Conservation (phyloP, 1,140 invertebrate genomes). For the Drosophila biarmipes region DNA sequence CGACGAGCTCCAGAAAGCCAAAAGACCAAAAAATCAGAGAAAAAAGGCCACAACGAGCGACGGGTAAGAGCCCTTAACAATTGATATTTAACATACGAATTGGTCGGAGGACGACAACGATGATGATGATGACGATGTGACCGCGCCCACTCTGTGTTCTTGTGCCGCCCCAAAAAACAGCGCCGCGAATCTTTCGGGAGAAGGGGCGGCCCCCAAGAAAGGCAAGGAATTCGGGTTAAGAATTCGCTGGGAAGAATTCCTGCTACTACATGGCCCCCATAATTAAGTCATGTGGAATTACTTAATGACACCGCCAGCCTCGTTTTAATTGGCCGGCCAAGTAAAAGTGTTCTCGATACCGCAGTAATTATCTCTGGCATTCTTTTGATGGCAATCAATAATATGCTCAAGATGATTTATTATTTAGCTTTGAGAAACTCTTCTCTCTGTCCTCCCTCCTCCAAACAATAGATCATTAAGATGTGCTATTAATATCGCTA, state of each 20-base stretch:
- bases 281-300: slow-evolving; percentile 5
- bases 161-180: slow-evolving; percentile 15
- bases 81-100: slow-evolving; percentile 55
- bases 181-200: neutral
- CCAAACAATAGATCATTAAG: no score
- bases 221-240: neutral
- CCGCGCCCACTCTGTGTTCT: slow-evolving; percentile 18
- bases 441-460: no score
- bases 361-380: neutral
- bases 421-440: neutral
- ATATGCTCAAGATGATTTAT: neutral
- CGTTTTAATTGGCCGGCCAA: neutral
- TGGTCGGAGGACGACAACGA: slow-evolving; percentile 21
- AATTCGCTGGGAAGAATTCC: neutral
- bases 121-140: slow-evolving; percentile 16
- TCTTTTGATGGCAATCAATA: neutral
- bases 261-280: neutral
- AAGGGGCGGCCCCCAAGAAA: neutral
- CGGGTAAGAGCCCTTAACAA: slow-evolving; percentile 24
- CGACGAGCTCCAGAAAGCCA: neutral
- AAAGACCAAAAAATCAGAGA: neutral
- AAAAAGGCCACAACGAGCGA: neutral
- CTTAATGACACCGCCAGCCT: neutral
- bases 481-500: no score
- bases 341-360: neutral